phyloP scores from a whole-genome alignment of 2,888 invertebrate genomes.

The Dexiosoma caninum region DNA sequence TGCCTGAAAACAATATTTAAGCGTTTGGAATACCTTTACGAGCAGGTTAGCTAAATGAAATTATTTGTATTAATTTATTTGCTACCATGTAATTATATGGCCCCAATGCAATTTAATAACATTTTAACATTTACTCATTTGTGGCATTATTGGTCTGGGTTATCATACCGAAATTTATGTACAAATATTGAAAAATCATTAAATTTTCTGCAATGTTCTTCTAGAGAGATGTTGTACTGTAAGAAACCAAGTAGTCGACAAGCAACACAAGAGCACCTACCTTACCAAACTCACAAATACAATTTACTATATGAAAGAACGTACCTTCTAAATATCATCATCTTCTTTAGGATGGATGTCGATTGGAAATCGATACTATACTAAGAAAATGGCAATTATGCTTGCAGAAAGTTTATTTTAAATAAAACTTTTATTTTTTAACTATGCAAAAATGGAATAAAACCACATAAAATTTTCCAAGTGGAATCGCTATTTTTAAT shows the following conservation, averaged over 20 bases:
- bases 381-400: too few species aligned
- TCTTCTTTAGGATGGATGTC: neutral
- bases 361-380: constrained; percentile 18
- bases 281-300: neutral
- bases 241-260: constrained; percentile 30
- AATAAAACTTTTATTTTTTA: too few species aligned
- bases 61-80: neutral
- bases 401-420: too few species aligned
- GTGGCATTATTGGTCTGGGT: neutral
- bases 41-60: too few species aligned
- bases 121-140: neutral
- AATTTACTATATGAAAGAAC: too few species aligned
- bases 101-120: neutral
- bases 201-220: constrained; percentile 6
- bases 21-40: neutral
- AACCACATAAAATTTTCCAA: too few species aligned
- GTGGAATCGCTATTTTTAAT: too few species aligned
- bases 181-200: constrained; percentile 25
- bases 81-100: too few species aligned
- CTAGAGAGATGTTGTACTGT: constrained; percentile 9
- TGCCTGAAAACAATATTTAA: neutral
- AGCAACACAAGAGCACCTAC: too few species aligned
- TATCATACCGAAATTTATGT: neutral
- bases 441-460: too few species aligned
- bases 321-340: neutral